phyloP scores from a whole-genome alignment of 1,140 invertebrate species.

The Pseudobourletiella spinata region DNA sequence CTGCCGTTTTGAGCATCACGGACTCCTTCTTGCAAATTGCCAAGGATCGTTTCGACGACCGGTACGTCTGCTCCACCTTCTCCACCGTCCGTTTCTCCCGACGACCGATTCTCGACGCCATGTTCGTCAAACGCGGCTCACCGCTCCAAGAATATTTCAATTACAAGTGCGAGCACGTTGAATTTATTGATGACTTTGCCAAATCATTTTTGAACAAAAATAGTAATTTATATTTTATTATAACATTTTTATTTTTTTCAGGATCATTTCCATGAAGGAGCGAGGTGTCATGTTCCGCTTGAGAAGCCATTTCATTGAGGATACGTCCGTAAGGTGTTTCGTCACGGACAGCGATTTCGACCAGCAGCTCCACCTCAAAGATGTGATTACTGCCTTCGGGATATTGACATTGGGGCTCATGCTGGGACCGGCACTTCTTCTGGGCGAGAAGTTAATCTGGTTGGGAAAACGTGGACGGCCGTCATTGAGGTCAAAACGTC shows the following conservation, averaged over 20 bases:
- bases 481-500: too few species aligned
- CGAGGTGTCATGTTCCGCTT: constrained; percentile 16
- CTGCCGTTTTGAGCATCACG: too few species aligned
- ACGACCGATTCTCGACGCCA: constrained; percentile 6
- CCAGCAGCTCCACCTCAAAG: constrained; percentile 2
- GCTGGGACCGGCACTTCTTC: too few species aligned
- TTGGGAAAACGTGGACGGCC: too few species aligned
- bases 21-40: too few species aligned
- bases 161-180: constrained; percentile 7
- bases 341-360: not conserved
- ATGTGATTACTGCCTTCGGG: constrained; percentile 21
- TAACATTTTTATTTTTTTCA: not conserved
- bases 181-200: not conserved
- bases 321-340: constrained; percentile 16
- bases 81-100: not conserved
- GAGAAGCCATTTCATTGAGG: constrained; percentile 10
- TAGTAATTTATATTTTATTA: not conserved
- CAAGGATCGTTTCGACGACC: not conserved
- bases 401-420: too few species aligned
- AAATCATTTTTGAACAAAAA: not conserved
- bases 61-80: constrained; percentile 9
- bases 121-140: constrained; percentile 19
- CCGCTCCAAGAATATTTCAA: constrained; percentile 25
- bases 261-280: constrained; percentile 24
- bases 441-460: too few species aligned